Evolutionary conservation across 2,888 invertebrate genomes (phyloP), one percentile per base, ranked within the genome.

Genomic region (Masnerella sp.): DNA sequence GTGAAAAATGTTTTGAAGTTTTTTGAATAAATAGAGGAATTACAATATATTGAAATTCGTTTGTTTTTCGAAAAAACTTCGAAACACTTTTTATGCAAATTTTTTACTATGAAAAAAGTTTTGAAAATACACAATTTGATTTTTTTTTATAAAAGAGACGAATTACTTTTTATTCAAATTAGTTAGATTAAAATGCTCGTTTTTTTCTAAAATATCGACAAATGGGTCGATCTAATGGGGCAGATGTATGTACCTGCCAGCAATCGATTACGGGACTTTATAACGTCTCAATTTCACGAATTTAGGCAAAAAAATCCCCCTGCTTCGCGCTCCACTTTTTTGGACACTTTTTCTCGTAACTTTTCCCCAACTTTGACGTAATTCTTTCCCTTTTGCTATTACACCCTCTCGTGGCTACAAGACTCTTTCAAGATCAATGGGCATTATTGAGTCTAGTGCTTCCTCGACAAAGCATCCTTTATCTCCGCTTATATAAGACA

Each of bases 231-330:
- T 77, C 77, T 75, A 78, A 76, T 77, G 75, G 59, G 78, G 80
- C 83, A 84, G 82, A 83, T 82, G 81, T 82, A 81, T 79, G 81
- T 85, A 86, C 86, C 86, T 86, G 86, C 83, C 80, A 62, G 47
- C 74, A 73, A 82, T 81, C 83, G 84, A 86, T 86, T 84, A 85
- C 81, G 81, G 78, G 78, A 83, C 83, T 83, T 81, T 82, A 79
- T 82, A 81, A 79, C 81, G 84, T 86, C 85, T 87, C 86, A 87
- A 86, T 87, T 86, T 87, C 86, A 85, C 82, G 80, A 82, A 75
- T 82, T 74, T 74, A 51, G 47, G 40, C 65, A 49, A 71, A 72
- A 76, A 75, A 72, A 62, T 47, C 58, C 71, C 75, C 52, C 51
- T 70, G 56, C 34, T 54, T 58, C 69, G 9, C 22, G 65, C 40